A percentile compares a stretch with the other conserved stretches of the same genome.
Conservation (phyloP, 35 echinoderm and acorn worm genomes). For the Apostichopus japonicus region DNA sequence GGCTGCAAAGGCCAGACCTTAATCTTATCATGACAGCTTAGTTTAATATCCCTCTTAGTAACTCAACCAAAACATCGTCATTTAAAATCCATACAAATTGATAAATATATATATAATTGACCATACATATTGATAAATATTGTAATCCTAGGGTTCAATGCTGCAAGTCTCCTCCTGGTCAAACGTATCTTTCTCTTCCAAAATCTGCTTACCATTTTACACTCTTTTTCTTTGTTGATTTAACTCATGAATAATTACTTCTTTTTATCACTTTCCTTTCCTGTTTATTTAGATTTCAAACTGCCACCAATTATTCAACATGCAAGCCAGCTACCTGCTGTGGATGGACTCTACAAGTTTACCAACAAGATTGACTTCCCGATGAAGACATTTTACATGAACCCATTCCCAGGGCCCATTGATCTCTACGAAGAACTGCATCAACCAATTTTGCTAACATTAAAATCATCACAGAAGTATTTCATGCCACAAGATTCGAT, state of each 20-base stretch:
- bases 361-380: conserved; percentile 97
- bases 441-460: conserved; percentile 93
- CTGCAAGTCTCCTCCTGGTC: too few species aligned
- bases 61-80: too few species aligned
- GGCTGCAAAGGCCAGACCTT: too few species aligned
- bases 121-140: too few species aligned
- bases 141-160: too few species aligned
- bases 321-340: conserved; percentile 59
- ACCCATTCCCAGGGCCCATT: conserved; percentile 93
- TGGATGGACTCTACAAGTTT: conserved; percentile 91
- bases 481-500: conserved; percentile 91
- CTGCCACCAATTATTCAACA: conserved; percentile 79
- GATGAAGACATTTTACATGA: conserved; percentile 93
- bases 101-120: too few species aligned
- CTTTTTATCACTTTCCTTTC: not conserved
- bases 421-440: conserved; percentile 93
- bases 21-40: too few species aligned
- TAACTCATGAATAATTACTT: not conserved
- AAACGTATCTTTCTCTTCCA: not conserved
- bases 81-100: too few species aligned
- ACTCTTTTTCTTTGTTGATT: too few species aligned
- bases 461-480: conserved; percentile 97
- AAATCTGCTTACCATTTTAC: not conserved
- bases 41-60: too few species aligned
- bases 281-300: conserved; percentile 66